These are phyloP conservation scores for Aporrectodea caliginosa DNA, from an alignment of 1,140 invertebrate species.

Conservation along the genomic window DNA sequence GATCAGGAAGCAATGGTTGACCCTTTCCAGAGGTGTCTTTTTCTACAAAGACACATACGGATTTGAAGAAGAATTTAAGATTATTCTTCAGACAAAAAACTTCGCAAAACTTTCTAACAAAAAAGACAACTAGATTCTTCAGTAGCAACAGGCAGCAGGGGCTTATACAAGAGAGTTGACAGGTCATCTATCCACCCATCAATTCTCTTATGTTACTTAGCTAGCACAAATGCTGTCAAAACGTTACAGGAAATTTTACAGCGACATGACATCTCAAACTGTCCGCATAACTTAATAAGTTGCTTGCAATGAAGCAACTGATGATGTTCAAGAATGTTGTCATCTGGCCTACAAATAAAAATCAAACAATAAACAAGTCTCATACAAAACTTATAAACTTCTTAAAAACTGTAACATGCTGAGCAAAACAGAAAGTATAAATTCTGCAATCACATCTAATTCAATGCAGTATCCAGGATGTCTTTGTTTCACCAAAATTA, in stretches of 20 bases:
- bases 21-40: neutral
- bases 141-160: neutral
- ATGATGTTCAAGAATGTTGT: neutral
- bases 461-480: too few species aligned
- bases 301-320: neutral
- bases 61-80: too few species aligned
- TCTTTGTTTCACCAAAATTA: too few species aligned
- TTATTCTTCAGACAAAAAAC: neutral
- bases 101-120: neutral
- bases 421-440: too few species aligned
- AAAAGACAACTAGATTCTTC: neutral
- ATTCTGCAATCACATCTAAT: too few species aligned
- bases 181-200: too few species aligned
- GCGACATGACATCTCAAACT: neutral
- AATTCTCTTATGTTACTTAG: neutral
- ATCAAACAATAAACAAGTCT: too few species aligned
- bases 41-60: neutral
- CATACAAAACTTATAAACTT: too few species aligned
- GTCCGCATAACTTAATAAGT: neutral
- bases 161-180: neutral
- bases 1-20: neutral
- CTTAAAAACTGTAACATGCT: too few species aligned
- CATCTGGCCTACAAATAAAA: too few species aligned
- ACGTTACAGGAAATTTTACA: neutral
- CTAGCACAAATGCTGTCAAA: neutral